Conservation (phyloP, 2,113 vertebrate genomes). For the Leucoraja erinaceus region DNA sequence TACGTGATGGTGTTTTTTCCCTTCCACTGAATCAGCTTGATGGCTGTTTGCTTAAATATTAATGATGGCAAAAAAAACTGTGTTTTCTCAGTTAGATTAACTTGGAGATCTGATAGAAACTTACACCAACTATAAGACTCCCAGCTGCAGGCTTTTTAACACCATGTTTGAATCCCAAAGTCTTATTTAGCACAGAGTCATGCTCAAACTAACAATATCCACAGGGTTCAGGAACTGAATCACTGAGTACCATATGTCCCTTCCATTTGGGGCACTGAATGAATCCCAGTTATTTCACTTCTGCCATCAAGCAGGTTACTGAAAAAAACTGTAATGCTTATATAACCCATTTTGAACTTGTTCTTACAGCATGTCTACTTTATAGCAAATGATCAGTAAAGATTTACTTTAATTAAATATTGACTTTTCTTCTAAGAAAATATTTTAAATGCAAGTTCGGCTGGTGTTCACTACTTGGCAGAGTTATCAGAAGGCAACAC, state of each 20-base stretch:
- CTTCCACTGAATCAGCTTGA: neutral
- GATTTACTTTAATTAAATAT: neutral
- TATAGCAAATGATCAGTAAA: neutral
- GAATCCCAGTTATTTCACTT: conserved; percentile 7
- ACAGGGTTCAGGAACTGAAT: conserved; percentile 38
- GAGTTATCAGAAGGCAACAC: neutral
- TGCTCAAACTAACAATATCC: conserved; percentile 38
- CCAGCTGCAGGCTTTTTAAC: conserved; percentile 36
- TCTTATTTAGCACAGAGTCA: conserved; percentile 33
- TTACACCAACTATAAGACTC: neutral
- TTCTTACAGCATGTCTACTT: neutral
- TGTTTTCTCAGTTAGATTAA: conserved; percentile 24
- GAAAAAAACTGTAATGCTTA: neutral
- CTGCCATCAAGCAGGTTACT: conserved; percentile 22
- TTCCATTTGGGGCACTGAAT: conserved; percentile 27
- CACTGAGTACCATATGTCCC: conserved; percentile 32
- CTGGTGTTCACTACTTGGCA: no score
- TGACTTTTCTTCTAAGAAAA: neutral
- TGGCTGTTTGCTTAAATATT: neutral
- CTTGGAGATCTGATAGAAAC: conserved; percentile 24
- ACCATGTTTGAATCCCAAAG: conserved; percentile 10
- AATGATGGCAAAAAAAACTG: neutral
- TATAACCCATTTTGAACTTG: neutral
- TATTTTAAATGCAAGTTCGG: neutral
- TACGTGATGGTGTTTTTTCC: neutral